phyloP scores from a whole-genome alignment of 1,140 invertebrate genomes.

The Bombus breviceps region DNA sequence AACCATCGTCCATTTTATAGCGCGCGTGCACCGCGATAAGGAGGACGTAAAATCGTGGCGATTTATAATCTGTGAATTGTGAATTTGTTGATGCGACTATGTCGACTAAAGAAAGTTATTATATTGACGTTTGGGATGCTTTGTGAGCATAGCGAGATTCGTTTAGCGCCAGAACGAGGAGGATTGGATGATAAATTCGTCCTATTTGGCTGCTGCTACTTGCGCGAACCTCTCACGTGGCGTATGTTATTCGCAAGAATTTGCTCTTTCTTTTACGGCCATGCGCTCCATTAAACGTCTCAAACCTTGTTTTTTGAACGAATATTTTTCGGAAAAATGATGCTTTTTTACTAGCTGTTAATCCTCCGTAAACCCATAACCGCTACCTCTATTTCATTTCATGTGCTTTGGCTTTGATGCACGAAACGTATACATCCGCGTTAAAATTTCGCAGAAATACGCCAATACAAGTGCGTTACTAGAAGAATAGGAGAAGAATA shows the following conservation, averaged over 20 bases:
- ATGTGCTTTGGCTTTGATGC: too few relatives aligned
- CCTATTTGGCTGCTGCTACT: not conserved
- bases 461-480: too few relatives aligned
- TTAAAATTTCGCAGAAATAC: not conserved
- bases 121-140: not conserved
- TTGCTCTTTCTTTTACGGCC: too few relatives aligned
- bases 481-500: not conserved
- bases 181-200: conserved; percentile 3
- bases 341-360: too few relatives aligned
- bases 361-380: too few relatives aligned
- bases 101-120: not conserved
- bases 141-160: not conserved
- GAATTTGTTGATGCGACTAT: not conserved
- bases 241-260: not conserved
- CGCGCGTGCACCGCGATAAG: not conserved
- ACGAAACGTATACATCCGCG: too few relatives aligned
- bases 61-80: not conserved
- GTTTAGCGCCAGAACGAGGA: not conserved
- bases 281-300: too few relatives aligned
- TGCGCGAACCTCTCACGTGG: too few relatives aligned
- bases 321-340: too few relatives aligned
- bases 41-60: not conserved
- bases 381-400: too few relatives aligned
- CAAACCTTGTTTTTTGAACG: too few relatives aligned
- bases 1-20: not conserved